phyloP scores from a whole-genome alignment of 2,113 vertebrate genomes.

The Macheiramphus alcinus region DNA sequence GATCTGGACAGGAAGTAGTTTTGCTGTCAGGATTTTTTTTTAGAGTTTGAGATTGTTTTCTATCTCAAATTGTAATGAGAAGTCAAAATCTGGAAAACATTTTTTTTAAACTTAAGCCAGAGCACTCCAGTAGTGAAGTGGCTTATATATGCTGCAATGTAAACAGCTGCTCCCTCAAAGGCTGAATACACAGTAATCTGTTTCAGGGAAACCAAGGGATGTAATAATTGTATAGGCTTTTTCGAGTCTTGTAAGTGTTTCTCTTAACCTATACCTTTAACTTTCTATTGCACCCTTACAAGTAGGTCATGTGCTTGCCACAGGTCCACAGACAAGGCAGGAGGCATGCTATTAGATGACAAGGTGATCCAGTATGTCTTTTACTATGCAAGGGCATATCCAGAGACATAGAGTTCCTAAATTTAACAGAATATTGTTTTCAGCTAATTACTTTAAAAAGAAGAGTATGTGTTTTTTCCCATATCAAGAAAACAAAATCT shows the following conservation, averaged over 20 bases:
- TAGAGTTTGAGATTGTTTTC: background rate
- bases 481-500: background rate
- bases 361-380: background rate
- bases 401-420: background rate
- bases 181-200: background rate
- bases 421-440: background rate
- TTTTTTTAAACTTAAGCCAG: background rate
- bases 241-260: background rate
- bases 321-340: background rate
- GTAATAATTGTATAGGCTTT: background rate
- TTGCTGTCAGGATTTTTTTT: background rate
- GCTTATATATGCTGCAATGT: background rate
- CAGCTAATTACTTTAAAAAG: background rate
- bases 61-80: background rate
- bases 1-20: background rate
- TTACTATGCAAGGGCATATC: background rate
- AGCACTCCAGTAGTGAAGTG: background rate
- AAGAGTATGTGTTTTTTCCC: background rate
- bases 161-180: background rate
- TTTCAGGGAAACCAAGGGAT: background rate
- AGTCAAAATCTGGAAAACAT: background rate
- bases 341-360: background rate
- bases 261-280: background rate
- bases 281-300: background rate
- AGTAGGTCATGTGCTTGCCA: background rate